A percentile compares a stretch with the other conserved stretches of the same genome.
phyloP scores from a whole-genome alignment of 2,888 invertebrate genomes.

The Lochmaea crataegi region DNA sequence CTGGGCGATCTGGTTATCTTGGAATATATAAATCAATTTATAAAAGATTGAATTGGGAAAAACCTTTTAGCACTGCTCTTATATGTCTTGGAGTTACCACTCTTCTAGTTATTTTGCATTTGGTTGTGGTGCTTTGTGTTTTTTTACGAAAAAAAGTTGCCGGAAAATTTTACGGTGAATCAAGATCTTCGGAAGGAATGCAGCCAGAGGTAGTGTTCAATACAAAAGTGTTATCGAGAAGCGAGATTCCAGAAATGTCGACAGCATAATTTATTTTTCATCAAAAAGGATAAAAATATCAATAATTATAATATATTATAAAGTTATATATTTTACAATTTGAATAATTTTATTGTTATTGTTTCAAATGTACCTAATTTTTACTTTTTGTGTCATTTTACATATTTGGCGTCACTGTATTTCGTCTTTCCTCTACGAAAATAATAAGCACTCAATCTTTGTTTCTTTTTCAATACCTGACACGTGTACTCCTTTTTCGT shows the following conservation, averaged over 20 bases:
- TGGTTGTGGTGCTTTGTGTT: background rate
- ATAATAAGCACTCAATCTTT: constrained; percentile 8
- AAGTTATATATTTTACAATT: no score
- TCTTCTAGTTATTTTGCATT: constrained; percentile 2
- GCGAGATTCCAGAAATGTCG: background rate
- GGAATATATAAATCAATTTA: background rate
- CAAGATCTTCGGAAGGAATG: background rate
- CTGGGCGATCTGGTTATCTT: constrained; percentile 72
- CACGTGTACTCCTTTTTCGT: constrained; percentile 18
- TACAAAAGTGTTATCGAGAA: background rate
- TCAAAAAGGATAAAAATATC: background rate
- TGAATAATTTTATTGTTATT: no score
- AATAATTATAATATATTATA: background rate
- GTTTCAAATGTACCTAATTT: no score
- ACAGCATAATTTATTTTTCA: background rate
- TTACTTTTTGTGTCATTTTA: no score
- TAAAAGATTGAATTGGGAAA: constrained; percentile 9
- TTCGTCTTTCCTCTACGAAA: constrained; percentile 10
- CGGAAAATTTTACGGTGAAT: background rate
- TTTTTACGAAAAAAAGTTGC: background rate
- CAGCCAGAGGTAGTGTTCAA: background rate
- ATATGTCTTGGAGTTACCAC: background rate
- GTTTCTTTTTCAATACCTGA: background rate
- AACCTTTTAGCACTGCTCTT: constrained; percentile 3
- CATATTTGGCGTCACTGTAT: background rate